Evolutionary conservation across 1,140 invertebrate genomes (phyloP).

Genomic region (Drosophila azteca): DNA sequence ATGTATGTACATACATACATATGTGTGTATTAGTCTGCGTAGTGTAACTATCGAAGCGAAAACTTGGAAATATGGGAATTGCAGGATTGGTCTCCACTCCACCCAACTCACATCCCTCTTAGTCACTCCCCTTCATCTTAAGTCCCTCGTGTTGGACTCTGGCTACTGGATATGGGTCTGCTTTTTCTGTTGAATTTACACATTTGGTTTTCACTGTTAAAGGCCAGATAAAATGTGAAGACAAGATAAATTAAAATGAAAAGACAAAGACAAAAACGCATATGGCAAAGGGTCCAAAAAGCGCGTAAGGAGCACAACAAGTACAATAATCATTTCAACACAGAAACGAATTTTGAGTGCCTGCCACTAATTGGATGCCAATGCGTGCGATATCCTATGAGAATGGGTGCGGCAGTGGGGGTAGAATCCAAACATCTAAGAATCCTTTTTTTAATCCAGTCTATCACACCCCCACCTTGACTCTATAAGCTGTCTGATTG

Average conservation of each 20-base stretch:
- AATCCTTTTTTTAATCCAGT: conserved; percentile 16
- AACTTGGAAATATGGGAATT: too few species aligned
- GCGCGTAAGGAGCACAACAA: conserved; percentile 43
- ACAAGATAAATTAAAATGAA: conserved; percentile 58
- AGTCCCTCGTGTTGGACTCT: conserved; percentile 27
- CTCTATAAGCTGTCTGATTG: conserved; percentile 28
- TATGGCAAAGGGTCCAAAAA: background rate
- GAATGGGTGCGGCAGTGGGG: background rate
- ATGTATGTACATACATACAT: too few species aligned
- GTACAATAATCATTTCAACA: conserved; percentile 77
- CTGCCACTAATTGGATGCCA: conserved; percentile 43
- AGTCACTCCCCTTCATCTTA: background rate
- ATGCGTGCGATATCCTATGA: conserved; percentile 63
- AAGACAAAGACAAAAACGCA: conserved; percentile 29
- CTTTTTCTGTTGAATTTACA: conserved; percentile 62
- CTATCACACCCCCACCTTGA: too few species aligned
- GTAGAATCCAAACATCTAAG: conserved; percentile 19
- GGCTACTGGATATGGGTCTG: conserved; percentile 29
- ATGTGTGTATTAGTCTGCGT: too few species aligned
- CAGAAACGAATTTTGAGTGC: conserved; percentile 71
- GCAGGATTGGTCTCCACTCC: too few species aligned
- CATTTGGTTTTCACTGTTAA: conserved; percentile 75
- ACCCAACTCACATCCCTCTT: too few species aligned
- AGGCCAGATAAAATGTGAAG: conserved; percentile 68
- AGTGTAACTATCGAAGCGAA: too few species aligned